Evolutionary conservation across 2,888 invertebrate genomes (phyloP).

Genomic region (Hemistola chrysoprasaria): DNA sequence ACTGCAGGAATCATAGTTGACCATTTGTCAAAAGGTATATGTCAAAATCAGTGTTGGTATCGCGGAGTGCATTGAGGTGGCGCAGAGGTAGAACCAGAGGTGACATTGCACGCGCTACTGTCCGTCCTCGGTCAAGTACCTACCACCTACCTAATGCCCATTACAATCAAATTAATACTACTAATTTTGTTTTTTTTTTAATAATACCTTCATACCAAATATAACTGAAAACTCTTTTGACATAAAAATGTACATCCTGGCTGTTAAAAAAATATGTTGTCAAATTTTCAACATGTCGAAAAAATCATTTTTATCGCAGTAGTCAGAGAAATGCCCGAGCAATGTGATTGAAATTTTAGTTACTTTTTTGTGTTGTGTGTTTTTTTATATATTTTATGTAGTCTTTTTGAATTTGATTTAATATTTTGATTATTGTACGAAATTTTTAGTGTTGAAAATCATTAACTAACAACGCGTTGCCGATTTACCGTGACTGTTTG

Average conservation of each 20-base stretch:
- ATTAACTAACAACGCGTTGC: constrained; percentile 31
- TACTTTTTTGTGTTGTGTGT: constrained; percentile 78
- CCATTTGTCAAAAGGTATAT: no score
- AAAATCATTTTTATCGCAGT: constrained; percentile 41
- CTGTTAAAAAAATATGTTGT: constrained; percentile 19
- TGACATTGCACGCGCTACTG: no score
- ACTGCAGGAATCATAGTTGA: no score
- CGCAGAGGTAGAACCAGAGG: no score
- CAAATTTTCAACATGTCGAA: constrained; percentile 29
- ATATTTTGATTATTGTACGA: constrained; percentile 64
- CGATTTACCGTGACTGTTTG: constrained; percentile 50
- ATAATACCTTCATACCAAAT: no score
- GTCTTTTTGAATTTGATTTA: constrained; percentile 62
- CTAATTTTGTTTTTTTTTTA: no score
- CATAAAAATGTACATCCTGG: constrained; percentile 17
- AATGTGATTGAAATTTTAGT: constrained; percentile 78
- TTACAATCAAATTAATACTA: no score
- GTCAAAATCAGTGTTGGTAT: no score
- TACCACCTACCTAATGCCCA: no score
- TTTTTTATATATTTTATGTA: constrained; percentile 75
- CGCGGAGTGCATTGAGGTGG: no score
- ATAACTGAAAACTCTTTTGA: constrained; percentile 4
- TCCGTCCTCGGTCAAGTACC: no score
- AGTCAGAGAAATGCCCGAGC: constrained; percentile 64
- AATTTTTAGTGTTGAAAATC: constrained; percentile 66